Percentiles rank a stretch among this genome's conserved stretches.
phyloP scores from a whole-genome alignment of 1,140 invertebrate genomes.

The Drosophila tristis region DNA sequence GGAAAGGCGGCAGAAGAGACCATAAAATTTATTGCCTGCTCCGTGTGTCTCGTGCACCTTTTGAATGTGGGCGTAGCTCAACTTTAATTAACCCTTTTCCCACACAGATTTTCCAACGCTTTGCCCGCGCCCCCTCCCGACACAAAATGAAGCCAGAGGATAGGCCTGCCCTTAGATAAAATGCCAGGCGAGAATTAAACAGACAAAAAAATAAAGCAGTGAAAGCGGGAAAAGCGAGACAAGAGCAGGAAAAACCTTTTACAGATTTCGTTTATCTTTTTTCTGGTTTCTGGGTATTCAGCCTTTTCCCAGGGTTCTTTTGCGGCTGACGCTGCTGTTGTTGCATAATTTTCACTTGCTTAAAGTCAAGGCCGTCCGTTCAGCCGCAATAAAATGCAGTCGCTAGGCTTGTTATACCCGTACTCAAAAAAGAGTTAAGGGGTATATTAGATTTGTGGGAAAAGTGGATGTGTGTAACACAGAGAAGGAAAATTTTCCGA shows the following conservation, averaged over 20 bases:
- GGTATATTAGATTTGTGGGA: no score
- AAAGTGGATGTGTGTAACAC: no score
- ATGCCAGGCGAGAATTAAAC: constrained; percentile 27
- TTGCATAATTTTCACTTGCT: constrained; percentile 43
- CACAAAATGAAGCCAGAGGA: constrained; percentile 43
- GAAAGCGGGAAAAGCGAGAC: no score
- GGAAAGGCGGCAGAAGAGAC: constrained; percentile 14
- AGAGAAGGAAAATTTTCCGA: no score
- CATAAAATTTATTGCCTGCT: constrained; percentile 54
- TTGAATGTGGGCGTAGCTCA: constrained; percentile 42
- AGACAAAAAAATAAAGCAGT: constrained; percentile 16
- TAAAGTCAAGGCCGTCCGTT: background rate
- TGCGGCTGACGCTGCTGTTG: constrained; percentile 17
- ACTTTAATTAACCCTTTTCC: constrained; percentile 56
- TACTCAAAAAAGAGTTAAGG: no score
- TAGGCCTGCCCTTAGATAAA: constrained; percentile 38
- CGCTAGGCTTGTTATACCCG: constrained; percentile 12
- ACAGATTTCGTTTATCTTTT: constrained; percentile 43
- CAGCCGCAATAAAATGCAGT: constrained; percentile 36
- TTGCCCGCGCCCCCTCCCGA: background rate
- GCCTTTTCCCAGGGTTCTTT: background rate
- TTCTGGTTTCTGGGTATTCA: constrained; percentile 1
- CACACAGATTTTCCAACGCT: constrained; percentile 3
- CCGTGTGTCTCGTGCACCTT: constrained; percentile 21
- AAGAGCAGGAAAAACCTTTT: constrained; percentile 34